Evolutionary conservation across 2,113 vertebrate species (phyloP), one percentile per base, ranked within the genome.

Genomic region (Cervus canadensis): DNA sequence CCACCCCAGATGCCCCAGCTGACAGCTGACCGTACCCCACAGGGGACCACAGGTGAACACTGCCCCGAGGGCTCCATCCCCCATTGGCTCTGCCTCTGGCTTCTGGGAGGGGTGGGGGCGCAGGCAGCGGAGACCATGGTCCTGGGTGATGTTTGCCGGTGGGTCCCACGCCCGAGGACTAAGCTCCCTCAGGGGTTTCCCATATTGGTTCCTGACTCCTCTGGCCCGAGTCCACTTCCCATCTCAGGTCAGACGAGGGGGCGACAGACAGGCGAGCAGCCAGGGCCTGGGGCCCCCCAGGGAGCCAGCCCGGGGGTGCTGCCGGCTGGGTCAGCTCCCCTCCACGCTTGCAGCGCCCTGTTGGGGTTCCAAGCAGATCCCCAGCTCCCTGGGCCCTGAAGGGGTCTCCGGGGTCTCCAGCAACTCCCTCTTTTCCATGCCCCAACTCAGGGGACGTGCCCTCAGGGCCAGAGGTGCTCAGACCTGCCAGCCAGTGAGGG

Each of bases 161-260:
- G 10, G 11, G 56, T 3, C 40, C 79, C 54, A 23, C 12, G 4
- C 17, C 36, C 23, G 26, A 40, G 40, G 10, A 16, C 82, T 2
- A 62, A 3, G 9, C 17, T 33, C 15, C 64, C 14, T 28, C 23
- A 14, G 43, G 21, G 11, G 43, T 21, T 91, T 45, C 9, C 26
- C 21, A 6, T 21, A 28, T 28, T 52, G 10, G 5, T 48, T 64
- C 71, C 83, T 26, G 50, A 26, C 28, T 43, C 15, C 9, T 36
- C 9, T 36, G 8, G 54, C 54, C 62, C 1, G 25, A 4, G 45
- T 14, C 67, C 48, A 19, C 30, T 0, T 48, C 36, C 5, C 0
- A 4, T 64, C 30, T 14, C 5, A 10, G 83, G 36, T 85, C 83
- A 40, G 36, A 43, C 2, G 9, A 85, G 82, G 36, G n/a, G 23